These are phyloP conservation scores for Scleropages formosus DNA, from an alignment of 2,797 vertebrate species.

Conservation along the genomic window DNA sequence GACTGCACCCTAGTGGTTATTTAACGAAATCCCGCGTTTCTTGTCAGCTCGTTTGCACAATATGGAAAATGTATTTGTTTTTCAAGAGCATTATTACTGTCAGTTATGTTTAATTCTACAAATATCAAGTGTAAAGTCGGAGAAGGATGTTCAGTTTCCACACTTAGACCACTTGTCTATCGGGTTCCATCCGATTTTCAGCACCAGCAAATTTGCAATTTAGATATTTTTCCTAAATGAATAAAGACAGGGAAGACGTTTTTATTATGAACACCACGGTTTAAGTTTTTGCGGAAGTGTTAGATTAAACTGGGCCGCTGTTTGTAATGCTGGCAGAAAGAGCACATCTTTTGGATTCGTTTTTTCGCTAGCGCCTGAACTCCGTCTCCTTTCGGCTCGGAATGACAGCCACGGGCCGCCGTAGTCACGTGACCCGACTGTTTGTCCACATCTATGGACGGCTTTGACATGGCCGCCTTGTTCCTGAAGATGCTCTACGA, in stretches of 20 bases:
- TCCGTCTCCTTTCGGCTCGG: too few species aligned
- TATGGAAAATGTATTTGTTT: neutral
- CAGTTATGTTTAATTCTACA: neutral
- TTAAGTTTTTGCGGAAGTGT: too few species aligned
- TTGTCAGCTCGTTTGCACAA: neutral
- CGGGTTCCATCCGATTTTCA: too few species aligned
- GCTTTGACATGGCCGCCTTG: conserved; percentile 74
- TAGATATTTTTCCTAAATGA: too few species aligned
- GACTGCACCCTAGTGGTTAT: conserved; percentile 16
- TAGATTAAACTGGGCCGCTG: too few species aligned
- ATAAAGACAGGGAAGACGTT: too few species aligned
- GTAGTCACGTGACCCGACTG: conserved; percentile 7
- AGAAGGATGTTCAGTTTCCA: too few species aligned
- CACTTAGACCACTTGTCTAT: too few species aligned
- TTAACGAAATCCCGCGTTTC: neutral
- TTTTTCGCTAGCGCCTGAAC: neutral
- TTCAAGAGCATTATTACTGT: neutral
- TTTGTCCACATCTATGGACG: neutral
- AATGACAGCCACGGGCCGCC: conserved; percentile 10
- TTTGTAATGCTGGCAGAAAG: neutral
- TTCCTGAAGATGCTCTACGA: conserved; percentile 86
- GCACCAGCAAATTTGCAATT: too few species aligned
- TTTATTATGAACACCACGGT: too few species aligned
- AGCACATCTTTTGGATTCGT: neutral
- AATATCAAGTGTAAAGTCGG: too few species aligned